Conservation (phyloP, 2,888 invertebrate species). For the Neelides folsomi region DNA sequence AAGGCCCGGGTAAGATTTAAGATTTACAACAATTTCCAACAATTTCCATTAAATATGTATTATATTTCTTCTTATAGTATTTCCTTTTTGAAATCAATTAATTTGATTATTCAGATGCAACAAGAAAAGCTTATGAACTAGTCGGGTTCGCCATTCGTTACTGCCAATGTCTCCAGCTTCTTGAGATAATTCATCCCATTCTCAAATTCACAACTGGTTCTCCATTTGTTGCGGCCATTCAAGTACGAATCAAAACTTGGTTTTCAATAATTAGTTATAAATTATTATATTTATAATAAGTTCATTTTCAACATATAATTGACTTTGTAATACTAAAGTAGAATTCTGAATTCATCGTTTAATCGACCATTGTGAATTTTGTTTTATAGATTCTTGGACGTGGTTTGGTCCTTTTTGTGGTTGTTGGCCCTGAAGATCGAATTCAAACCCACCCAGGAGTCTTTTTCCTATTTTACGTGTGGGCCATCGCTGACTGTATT, state of each 20-base stretch:
- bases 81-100: too few species aligned
- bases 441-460: conserved; percentile 78
- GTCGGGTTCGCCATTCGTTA: conserved; percentile 67
- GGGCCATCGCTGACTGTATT: conserved; percentile 62
- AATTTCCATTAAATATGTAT: too few species aligned
- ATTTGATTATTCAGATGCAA: conserved; percentile 43
- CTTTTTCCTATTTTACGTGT: conserved; percentile 73
- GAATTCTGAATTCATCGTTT: too few species aligned
- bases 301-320: too few species aligned
- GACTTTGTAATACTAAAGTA: too few species aligned
- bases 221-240: conserved; percentile 55
- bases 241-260: conserved; percentile 43
- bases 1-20: conserved; percentile 49
- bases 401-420: conserved; percentile 60
- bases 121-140: conserved; percentile 54
- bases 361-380: too few species aligned
- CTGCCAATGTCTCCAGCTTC: conserved; percentile 63
- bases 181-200: conserved; percentile 79
- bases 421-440: conserved; percentile 70
- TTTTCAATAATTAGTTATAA: too few species aligned
- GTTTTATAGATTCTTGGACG: conserved; percentile 57
- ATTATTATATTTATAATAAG: too few species aligned
- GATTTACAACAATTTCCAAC: too few species aligned
- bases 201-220: conserved; percentile 76
- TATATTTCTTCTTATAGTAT: too few species aligned